Base-by-base conservation (phyloP, 2,113 vertebrate genomes). In the Salvelinus sp. region DNA sequence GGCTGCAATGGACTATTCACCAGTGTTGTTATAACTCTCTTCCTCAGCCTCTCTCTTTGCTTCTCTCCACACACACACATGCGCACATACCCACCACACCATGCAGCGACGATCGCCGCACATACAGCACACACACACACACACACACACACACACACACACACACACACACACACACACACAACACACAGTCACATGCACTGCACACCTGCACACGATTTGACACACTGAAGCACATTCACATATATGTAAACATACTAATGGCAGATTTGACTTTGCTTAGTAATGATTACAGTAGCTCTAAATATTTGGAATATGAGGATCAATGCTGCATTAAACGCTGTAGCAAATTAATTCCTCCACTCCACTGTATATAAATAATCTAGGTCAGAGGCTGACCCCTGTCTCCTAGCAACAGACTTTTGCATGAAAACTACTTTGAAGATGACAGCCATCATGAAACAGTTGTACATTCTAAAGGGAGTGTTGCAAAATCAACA, bases 331-430 rank as follows among this genome's bases (percentile, higher is more conserved):
- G 58, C 65, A 28, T 67, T 25, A 67, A 30, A 16, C 28, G 10
- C 9, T 28, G 28, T 33, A 20, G 27, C 27, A 2, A 7, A 67
- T 67, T 2, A 67, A 67, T 67, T 28, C 14, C 65, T 30, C 28
- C 27, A 33, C 28, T 18, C 5, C 18, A 20, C 66, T 68, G 66
- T 68, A 33, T 30, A 67, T 33, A 67, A 16, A 30, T 30, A 30
- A 66, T 23, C 0, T 5, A 66, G 64, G 12, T 9, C 14, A 20
- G 18, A 20, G n/a, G 18, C 65, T 33, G 4, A 16, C 18, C 68
- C 71, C 77, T 2, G 89, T 90, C 77, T 88, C 90, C 79, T 83
- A 84, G 90, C 89, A 91, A 89, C 90, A 86, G 63, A 84, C 85
- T 76, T 82, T 86, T 84, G 62, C 76, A 79, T 62, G 72, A 83